These are phyloP conservation scores for Gastrophysa polygoni DNA, from an alignment of 2,888 invertebrate species.

Conservation along the genomic window DNA sequence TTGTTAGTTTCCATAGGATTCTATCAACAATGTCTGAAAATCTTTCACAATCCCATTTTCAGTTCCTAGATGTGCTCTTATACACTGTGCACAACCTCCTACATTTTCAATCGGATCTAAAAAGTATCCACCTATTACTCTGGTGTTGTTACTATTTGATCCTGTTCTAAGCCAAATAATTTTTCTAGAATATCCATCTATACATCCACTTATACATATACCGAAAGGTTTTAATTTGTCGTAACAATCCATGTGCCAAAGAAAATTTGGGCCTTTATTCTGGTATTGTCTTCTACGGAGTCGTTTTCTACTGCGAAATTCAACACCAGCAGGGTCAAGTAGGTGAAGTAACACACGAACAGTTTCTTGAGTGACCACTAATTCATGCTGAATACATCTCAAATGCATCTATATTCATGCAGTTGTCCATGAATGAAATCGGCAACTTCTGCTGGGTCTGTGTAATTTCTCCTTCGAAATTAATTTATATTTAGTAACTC, in stretches of 20 bases:
- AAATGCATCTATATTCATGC: neutral
- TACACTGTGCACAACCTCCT: constrained; percentile 14
- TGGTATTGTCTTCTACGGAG: constrained; percentile 17
- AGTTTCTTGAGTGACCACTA: neutral
- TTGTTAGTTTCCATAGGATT: neutral
- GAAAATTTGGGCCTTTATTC: constrained; percentile 23
- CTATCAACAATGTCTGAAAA: constrained; percentile 13
- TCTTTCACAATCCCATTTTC: constrained; percentile 25
- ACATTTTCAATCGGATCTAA: constrained; percentile 13
- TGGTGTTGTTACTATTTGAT: constrained; percentile 16
- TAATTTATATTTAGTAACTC: neutral
- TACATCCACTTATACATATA: constrained; percentile 23
- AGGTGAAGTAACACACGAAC: neutral
- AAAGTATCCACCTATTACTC: constrained; percentile 19
- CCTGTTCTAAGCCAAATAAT: constrained; percentile 24
- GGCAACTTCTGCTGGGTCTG: neutral
- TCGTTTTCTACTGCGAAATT: constrained; percentile 7
- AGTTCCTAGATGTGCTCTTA: constrained; percentile 24
- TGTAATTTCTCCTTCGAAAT: neutral
- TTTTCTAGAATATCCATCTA: constrained; percentile 27
- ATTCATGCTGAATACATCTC: neutral
- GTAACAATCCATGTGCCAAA: constrained; percentile 31
- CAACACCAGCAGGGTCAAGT: constrained; percentile 1
- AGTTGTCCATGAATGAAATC: neutral
- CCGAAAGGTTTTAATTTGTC: constrained; percentile 29